phyloP scores from a whole-genome alignment of 2,888 invertebrate species.

The Aphrophora alni region DNA sequence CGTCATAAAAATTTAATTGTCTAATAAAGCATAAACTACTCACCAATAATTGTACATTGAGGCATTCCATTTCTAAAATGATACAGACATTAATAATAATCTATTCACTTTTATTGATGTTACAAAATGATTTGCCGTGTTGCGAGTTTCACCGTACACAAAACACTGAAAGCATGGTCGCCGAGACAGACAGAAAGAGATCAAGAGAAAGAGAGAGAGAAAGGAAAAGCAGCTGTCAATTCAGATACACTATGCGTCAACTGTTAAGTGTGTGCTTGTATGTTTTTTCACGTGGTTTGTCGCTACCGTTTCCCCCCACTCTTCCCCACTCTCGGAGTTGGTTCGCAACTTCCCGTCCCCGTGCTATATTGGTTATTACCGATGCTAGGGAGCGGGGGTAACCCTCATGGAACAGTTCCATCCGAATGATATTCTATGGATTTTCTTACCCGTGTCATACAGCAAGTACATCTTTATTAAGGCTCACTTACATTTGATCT shows the following conservation, averaged over 20 bases:
- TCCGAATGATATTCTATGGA: slow-evolving; percentile 25
- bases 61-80: not conserved
- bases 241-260: slow-evolving; percentile 31
- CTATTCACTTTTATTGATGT: not conserved
- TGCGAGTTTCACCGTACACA: not conserved
- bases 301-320: slow-evolving; percentile 22
- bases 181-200: slow-evolving; percentile 8
- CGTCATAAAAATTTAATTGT: not conserved
- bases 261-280: slow-evolving; percentile 27
- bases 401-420: slow-evolving; percentile 25
- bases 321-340: slow-evolving; percentile 3
- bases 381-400: slow-evolving; percentile 7
- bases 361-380: slow-evolving; percentile 29
- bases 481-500: not conserved
- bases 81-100: not conserved
- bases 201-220: slow-evolving; percentile 6
- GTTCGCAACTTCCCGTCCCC: slow-evolving; percentile 13
- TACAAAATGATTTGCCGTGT: no score
- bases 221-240: slow-evolving; percentile 30
- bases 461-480: slow-evolving; percentile 29
- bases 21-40: not conserved
- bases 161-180: slow-evolving; percentile 25
- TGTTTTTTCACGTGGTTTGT: slow-evolving; percentile 36
- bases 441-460: slow-evolving; percentile 14
- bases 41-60: not conserved